These are phyloP conservation scores for Tichodroma muraria DNA, from an alignment of 2,113 vertebrate genomes.

Conservation along the genomic window DNA sequence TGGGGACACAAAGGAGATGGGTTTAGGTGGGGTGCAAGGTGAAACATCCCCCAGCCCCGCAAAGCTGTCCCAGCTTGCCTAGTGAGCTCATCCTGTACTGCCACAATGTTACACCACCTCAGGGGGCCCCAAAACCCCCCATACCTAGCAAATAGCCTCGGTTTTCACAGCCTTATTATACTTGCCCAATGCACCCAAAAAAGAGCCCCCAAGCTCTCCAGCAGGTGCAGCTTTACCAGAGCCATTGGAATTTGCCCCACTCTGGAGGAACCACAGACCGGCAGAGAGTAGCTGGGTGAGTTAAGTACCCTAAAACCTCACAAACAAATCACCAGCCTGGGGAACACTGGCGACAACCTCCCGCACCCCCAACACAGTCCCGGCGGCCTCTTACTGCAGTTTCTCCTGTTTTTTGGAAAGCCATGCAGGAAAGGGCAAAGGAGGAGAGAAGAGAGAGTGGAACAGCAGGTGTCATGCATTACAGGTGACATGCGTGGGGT, in stretches of 20 bases:
- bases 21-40: neutral
- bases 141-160: neutral
- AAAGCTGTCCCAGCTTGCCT: neutral
- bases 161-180: neutral
- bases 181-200: neutral
- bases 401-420: conserved; percentile 27
- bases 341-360: neutral
- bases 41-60: neutral
- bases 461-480: neutral
- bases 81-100: neutral
- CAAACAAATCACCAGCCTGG: neutral
- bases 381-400: neutral
- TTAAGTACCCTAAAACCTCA: neutral
- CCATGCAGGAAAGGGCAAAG: neutral
- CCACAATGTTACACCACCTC: neutral
- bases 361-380: neutral
- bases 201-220: neutral
- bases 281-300: neutral
- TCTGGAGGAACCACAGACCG: accelerated
- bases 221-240: neutral
- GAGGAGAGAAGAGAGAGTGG: neutral
- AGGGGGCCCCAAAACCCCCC: neutral
- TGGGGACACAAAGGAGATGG: neutral
- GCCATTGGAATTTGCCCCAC: neutral
- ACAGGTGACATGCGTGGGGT: neutral